Conservation (phyloP, 2,113 vertebrate genomes). For the Cranoglanis bouderius region DNA sequence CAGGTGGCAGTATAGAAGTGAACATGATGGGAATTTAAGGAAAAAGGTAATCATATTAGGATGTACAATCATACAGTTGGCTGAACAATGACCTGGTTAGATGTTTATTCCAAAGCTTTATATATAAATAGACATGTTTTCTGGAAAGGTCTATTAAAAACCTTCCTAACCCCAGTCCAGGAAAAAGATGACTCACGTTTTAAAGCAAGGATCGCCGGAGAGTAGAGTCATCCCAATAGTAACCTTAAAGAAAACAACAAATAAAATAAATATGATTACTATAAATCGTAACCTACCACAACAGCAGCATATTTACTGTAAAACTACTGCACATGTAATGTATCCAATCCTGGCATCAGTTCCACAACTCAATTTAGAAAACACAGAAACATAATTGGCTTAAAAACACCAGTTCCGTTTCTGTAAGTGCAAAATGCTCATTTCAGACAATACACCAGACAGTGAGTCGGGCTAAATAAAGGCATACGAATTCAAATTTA, state of each 20-base stretch:
- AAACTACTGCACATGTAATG: not conserved
- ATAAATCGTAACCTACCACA: not conserved
- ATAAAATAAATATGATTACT: not conserved
- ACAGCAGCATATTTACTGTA: not conserved
- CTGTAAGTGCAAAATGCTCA: not conserved
- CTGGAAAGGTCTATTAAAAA: constrained; percentile 8
- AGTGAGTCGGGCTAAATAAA: constrained; percentile 38
- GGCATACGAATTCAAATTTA: constrained; percentile 16
- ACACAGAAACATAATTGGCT: not conserved
- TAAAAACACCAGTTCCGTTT: not conserved
- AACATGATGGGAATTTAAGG: not conserved
- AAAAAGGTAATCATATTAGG: not conserved
- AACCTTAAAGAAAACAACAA: constrained; percentile 72
- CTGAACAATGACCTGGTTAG: not conserved
- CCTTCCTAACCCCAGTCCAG: not conserved
- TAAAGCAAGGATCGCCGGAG: constrained; percentile 97
- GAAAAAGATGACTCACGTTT: constrained; percentile 84
- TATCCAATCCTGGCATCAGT: not conserved
- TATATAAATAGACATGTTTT: constrained; percentile 9
- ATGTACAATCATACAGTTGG: not conserved
- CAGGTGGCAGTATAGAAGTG: constrained; percentile 13
- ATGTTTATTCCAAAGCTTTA: constrained; percentile 21
- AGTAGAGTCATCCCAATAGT: constrained; percentile 95
- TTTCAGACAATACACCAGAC: constrained; percentile 23
- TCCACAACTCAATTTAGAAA: not conserved